Base-by-base conservation (phyloP, 2,888 invertebrate species). In the Himalopsyche tibetana region DNA sequence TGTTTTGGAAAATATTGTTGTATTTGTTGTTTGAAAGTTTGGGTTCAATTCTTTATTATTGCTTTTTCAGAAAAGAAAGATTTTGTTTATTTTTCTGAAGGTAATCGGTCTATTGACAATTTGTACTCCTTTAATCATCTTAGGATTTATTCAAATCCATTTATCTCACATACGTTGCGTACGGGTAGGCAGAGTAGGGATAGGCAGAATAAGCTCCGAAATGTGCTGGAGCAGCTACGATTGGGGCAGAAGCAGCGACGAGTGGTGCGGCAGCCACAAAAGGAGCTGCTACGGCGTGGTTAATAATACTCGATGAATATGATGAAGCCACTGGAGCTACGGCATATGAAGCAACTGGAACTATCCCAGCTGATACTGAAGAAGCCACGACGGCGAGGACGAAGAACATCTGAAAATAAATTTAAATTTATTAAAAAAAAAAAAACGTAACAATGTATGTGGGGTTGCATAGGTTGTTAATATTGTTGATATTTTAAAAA, bases 201-300 rank as follows among this genome's bases (percentile, higher is more conserved):
- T 86, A 85, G 56, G 88, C 88, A 36, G 91, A 92, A 90, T 94
- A 94, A 3, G 82, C 74, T 5, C 82, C 82, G 17, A 82, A 82
- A 19, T 85, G 82, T 28, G 84, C 82, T 9, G 94, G 93, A 19
- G 93, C 92, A 74, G 93, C 92, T 6, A 93, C 88, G 11, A 74
- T 84, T 51, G 84, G 87, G 42, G 85, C 82, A 51, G 85, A 74
- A 80, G 80, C 80, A 15, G 74, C 74, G 45, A 91, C 89, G 1
- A 90, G 90, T 40, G 92, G 90, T 17, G 91, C 74, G 28, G 74
- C 12, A 51, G 51, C 28, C 0, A 93, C 90, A 8, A 94, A 93
- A 0, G 96, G 96, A 12, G 95, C 93, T 38, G 96, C 96, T 5
- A 96, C 94, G 0, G 96, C 96, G 89, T 96, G 96, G 92, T 96